Evolutionary conservation across 2,113 vertebrate species (phyloP).

Genomic region (Rhinolophus ferrumequinum): DNA sequence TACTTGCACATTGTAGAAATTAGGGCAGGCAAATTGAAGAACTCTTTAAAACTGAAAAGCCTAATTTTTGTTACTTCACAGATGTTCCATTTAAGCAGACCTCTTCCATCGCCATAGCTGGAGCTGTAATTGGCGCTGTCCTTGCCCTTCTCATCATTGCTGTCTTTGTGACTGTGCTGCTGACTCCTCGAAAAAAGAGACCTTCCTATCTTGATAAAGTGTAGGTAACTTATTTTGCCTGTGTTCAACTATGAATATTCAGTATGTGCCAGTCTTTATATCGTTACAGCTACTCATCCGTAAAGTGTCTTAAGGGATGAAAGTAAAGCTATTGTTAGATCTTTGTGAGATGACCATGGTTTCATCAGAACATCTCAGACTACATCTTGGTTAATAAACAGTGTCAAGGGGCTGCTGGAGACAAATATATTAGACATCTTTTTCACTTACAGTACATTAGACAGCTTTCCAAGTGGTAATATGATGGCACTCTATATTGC

Average conservation of each 20-base stretch:
- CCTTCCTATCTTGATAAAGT: constrained; percentile 88
- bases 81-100: constrained; percentile 90
- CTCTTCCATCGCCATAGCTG: constrained; percentile 92
- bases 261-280: neutral
- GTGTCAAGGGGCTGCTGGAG: neutral
- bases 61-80: constrained; percentile 84
- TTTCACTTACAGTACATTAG: neutral
- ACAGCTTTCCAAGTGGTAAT: neutral
- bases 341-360: neutral
- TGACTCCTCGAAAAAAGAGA: constrained; percentile 90
- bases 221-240: constrained; percentile 81
- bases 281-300: neutral
- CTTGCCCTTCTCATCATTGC: constrained; percentile 95
- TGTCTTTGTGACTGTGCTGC: constrained; percentile 92
- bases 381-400: neutral
- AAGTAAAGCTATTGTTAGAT: neutral
- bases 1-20: constrained; percentile 39
- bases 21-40: neutral
- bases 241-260: neutral
- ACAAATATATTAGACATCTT: neutral
- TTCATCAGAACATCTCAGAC: neutral
- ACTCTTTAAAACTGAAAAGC: constrained; percentile 56
- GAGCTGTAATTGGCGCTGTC: constrained; percentile 95
- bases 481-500: neutral
- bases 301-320: neutral